These are phyloP conservation scores for Amblyopsis hoosieri DNA, from an alignment of 2,797 vertebrate species.

Conservation along the genomic window DNA sequence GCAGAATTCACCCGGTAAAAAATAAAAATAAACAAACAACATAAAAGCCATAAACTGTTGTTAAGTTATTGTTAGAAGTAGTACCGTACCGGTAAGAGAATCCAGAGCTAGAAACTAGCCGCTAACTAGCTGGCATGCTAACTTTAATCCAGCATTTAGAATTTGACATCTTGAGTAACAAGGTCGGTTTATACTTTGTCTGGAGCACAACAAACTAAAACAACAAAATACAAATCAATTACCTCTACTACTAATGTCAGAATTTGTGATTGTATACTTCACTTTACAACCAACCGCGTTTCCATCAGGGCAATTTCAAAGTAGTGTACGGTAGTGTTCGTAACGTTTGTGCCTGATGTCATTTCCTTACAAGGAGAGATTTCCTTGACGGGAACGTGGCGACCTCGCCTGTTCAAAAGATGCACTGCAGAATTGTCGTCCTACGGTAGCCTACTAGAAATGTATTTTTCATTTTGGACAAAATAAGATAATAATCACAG, in stretches of 20 bases:
- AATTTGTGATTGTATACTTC: no score
- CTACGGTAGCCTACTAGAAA: no score
- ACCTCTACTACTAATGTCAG: slow-evolving; percentile 7
- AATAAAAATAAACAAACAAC: neutral
- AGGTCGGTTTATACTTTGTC: accelerated
- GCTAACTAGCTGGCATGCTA: slow-evolving; percentile 18
- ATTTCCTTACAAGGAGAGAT: slow-evolving; percentile 6
- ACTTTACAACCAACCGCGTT: slow-evolving; percentile 43
- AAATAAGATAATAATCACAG: no score
- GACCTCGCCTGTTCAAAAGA: slow-evolving; percentile 2
- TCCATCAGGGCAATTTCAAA: slow-evolving; percentile 20
- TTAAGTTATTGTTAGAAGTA: no score
- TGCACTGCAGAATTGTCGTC: neutral
- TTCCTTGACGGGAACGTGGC: neutral
- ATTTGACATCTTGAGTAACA: neutral
- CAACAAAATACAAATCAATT: accelerated
- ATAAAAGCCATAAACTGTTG: neutral
- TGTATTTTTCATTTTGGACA: no score
- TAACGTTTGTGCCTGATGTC: slow-evolving; percentile 4
- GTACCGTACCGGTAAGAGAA: no score
- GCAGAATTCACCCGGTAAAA: neutral
- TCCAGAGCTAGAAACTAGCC: slow-evolving; percentile 1
- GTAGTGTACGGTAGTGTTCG: neutral
- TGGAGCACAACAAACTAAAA: neutral
- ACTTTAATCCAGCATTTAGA: neutral